Percentiles rank a stretch among this genome's conserved stretches.
These are phyloP conservation scores for Hyles euphorbiae DNA, from an alignment of 1,140 invertebrate genomes.

Conservation along the genomic window DNA sequence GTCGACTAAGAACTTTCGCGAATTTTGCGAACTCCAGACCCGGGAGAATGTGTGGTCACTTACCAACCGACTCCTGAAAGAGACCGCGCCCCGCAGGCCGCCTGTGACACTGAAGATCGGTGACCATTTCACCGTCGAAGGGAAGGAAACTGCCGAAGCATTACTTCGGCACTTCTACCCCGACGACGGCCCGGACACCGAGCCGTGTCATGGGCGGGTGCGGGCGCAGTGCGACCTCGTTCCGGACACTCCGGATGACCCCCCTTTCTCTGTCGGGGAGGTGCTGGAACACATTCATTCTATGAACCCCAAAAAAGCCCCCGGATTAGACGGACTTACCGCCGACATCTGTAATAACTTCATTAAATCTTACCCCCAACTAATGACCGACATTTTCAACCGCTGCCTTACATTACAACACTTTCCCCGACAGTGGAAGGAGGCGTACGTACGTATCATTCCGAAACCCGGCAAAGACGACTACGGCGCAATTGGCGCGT, in stretches of 20 bases:
- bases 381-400: background rate
- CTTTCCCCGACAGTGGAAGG: constrained; percentile 6
- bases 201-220: background rate
- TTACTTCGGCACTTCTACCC: background rate
- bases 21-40: constrained; percentile 2
- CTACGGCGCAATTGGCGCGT: background rate
- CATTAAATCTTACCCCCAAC: background rate
- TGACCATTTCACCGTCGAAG: background rate
- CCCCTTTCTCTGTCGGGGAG: background rate
- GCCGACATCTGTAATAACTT: background rate
- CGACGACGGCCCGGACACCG: background rate
- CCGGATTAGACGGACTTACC: constrained; percentile 1
- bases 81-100: background rate
- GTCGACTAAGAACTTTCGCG: background rate
- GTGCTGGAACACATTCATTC: background rate
- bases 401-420: background rate
- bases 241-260: background rate
- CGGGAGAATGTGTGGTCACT: background rate
- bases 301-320: constrained; percentile 7
- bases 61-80: background rate
- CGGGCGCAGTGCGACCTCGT: background rate
- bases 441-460: background rate
- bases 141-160: background rate
- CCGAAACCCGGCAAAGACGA: background rate
- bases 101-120: background rate